Conservation (phyloP, 2,113 vertebrate genomes). For the Colius striatus region DNA sequence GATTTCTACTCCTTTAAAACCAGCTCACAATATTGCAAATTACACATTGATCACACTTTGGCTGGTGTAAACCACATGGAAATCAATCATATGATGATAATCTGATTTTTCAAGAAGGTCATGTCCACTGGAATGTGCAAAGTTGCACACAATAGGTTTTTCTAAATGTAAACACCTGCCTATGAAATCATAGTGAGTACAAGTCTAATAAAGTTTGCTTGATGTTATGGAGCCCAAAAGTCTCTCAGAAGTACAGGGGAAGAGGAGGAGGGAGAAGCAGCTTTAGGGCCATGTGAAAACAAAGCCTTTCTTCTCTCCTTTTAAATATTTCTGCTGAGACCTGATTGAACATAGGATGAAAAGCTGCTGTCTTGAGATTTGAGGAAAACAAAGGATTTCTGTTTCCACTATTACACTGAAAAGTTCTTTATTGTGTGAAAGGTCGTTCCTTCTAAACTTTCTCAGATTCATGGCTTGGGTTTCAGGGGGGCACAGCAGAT, state of each 20-base stretch:
- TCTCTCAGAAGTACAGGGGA: constrained; percentile 41
- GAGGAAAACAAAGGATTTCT: constrained; percentile 47
- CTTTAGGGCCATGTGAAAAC: constrained; percentile 45
- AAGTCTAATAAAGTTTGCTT: background rate
- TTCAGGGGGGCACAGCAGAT: background rate
- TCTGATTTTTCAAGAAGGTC: background rate
- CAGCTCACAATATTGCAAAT: background rate
- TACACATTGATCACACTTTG: background rate
- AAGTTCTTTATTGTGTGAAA: constrained; percentile 30
- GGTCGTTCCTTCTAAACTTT: background rate
- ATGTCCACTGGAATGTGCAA: background rate
- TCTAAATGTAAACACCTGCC: background rate
- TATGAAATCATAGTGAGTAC: constrained; percentile 1
- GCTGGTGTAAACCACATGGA: background rate
- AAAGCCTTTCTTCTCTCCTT: constrained; percentile 62
- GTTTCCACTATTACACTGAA: constrained; percentile 19
- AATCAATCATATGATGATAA: background rate
- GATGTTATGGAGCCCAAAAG: background rate
- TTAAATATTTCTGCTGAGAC: constrained; percentile 50
- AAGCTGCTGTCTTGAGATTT: constrained; percentile 61
- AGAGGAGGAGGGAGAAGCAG: constrained; percentile 35
- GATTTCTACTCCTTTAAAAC: background rate
- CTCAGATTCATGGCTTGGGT: background rate
- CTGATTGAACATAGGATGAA: constrained; percentile 69
- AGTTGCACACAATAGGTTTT: background rate